These are phyloP conservation scores for Stichodactyla mertensii DNA, from an alignment of 64 coral and sea anemone species.

Conservation along the genomic window DNA sequence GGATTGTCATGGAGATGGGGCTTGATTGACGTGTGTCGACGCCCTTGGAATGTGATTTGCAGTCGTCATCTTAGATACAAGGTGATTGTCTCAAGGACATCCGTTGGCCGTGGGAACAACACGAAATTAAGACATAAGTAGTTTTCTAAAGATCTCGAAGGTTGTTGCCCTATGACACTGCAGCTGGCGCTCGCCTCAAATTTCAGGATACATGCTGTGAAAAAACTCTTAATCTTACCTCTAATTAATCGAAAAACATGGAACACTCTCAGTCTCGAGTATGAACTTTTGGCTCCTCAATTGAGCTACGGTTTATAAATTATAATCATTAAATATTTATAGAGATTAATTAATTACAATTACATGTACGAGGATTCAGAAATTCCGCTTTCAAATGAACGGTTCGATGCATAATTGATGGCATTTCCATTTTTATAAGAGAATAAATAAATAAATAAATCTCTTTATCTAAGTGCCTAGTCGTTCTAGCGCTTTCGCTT, in stretches of 20 bases:
- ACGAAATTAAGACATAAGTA: not conserved
- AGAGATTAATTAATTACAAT: no score
- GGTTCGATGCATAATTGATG: no score
- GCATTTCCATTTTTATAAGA: no score
- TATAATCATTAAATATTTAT: no score
- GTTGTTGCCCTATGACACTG: not conserved
- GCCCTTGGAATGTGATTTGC: not conserved
- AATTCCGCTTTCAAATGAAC: no score
- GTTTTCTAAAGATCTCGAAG: not conserved
- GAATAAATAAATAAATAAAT: no score
- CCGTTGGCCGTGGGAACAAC: not conserved
- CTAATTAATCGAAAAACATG: not conserved
- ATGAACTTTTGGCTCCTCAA: no score
- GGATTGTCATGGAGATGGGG: not conserved
- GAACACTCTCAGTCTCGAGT: not conserved
- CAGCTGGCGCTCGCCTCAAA: not conserved
- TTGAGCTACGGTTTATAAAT: no score
- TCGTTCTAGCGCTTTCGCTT: no score
- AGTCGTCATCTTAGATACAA: not conserved
- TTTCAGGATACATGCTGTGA: not conserved
- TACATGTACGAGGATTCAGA: no score
- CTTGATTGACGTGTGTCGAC: not conserved
- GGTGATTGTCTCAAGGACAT: not conserved
- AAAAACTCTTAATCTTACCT: not conserved
- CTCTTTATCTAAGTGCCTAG: no score